Conservation (phyloP, 2,113 vertebrate genomes). For the Tympanuchus pallidicinctus region DNA sequence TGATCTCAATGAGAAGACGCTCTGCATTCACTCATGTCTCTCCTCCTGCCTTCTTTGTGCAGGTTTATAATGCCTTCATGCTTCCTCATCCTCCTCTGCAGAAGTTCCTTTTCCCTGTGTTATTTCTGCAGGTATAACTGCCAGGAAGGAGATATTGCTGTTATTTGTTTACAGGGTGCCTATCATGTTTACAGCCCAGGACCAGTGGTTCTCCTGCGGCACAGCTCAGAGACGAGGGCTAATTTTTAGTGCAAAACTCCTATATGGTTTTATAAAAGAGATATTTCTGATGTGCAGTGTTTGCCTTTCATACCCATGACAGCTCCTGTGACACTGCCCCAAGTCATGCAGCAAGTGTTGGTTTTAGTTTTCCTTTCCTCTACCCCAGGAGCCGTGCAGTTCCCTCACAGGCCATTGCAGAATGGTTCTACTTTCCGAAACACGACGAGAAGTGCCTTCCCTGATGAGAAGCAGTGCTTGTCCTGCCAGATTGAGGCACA, state of each 20-base stretch:
- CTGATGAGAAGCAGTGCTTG: not conserved
- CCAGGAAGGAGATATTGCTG: not conserved
- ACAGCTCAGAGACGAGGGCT: not conserved
- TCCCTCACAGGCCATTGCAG: not conserved
- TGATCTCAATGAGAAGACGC: not conserved
- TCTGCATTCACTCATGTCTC: not conserved
- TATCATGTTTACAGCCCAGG: not conserved
- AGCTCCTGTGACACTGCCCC: not conserved
- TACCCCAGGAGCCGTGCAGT: not conserved
- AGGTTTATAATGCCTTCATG: not conserved
- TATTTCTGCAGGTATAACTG: not conserved
- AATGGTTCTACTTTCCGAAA: not conserved
- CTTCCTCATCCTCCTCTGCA: not conserved
- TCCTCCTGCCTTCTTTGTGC: not conserved
- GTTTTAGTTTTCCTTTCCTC: not conserved
- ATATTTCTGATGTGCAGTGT: constrained; percentile 41
- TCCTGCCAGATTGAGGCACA: not conserved
- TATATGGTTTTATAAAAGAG: constrained; percentile 32
- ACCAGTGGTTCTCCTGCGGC: not conserved
- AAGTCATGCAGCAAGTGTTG: not conserved
- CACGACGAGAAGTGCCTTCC: fast-evolving
- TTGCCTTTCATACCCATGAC: constrained; percentile 34
- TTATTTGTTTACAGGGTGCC: not conserved
- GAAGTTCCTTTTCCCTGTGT: not conserved
- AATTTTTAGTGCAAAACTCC: constrained; percentile 44